phyloP scores from a whole-genome alignment of 2,888 invertebrate genomes.

The Thymelicus lineola region DNA sequence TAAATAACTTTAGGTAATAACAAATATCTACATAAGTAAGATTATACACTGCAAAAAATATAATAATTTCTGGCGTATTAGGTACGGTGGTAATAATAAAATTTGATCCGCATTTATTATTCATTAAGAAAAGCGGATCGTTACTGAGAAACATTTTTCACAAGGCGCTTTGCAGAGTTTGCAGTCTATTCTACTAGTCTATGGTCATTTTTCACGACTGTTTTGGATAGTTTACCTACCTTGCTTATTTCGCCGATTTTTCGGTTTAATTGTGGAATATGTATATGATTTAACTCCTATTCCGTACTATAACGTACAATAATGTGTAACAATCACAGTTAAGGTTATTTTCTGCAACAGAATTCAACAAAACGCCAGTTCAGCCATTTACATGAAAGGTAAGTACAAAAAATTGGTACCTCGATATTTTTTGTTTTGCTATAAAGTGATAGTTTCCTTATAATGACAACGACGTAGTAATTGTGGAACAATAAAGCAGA shows the following conservation, averaged over 20 bases:
- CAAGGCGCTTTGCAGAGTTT: slow-evolving; percentile 48
- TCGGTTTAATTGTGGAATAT: slow-evolving; percentile 70
- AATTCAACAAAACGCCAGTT: slow-evolving; percentile 64
- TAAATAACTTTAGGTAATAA: too few species aligned
- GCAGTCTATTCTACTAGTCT: slow-evolving; percentile 54
- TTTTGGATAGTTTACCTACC: slow-evolving; percentile 84
- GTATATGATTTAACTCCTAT: slow-evolving; percentile 64
- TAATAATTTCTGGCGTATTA: too few species aligned
- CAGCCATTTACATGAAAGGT: slow-evolving; percentile 85
- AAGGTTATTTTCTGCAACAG: slow-evolving; percentile 53
- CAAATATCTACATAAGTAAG: too few species aligned
- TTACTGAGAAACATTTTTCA: slow-evolving; percentile 33
- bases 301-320: slow-evolving; percentile 58
- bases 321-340: slow-evolving; percentile 69
- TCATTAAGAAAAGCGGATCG: slow-evolving; percentile 35
- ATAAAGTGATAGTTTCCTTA: slow-evolving; percentile 55
- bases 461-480: slow-evolving; percentile 44
- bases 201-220: slow-evolving; percentile 84
- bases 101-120: slow-evolving; percentile 30
- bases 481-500: slow-evolving; percentile 14
- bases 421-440: slow-evolving; percentile 70
- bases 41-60: too few species aligned
- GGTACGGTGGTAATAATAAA: background rate
- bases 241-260: slow-evolving; percentile 81
- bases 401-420: slow-evolving; percentile 82